Evolutionary conservation across 64 coral and sea anemone species (phyloP).

Genomic region (Astreopora myriophthalma): DNA sequence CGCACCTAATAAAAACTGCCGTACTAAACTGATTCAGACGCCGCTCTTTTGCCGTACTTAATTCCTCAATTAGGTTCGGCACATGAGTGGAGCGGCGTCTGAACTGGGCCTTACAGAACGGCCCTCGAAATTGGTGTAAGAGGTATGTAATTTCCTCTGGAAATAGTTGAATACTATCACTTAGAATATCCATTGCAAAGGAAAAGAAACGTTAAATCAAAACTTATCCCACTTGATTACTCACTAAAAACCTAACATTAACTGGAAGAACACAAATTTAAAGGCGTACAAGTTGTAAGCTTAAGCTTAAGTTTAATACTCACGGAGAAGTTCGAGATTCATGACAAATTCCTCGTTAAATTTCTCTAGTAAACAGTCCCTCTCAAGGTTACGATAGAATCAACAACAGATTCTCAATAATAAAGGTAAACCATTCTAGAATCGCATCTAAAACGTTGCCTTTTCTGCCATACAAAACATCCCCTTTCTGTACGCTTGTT

Average conservation of each 20-base stretch:
- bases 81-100: too few species aligned
- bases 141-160: not conserved
- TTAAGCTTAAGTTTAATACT: conserved; percentile 7
- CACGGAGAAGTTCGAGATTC: conserved; percentile 76
- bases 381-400: not conserved
- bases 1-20: too few species aligned
- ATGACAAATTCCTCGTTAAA: not conserved
- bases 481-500: not conserved
- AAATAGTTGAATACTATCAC: not conserved
- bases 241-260: not conserved
- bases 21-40: too few species aligned
- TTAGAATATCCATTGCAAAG: not conserved
- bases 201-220: not conserved
- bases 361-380: not conserved
- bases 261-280: not conserved
- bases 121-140: too few species aligned
- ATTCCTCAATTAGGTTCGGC: too few species aligned
- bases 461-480: not conserved
- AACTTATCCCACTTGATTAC: not conserved
- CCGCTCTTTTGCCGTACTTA: too few species aligned
- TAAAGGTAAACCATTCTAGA: not conserved
- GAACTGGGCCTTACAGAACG: too few species aligned
- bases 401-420: not conserved
- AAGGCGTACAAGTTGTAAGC: not conserved
- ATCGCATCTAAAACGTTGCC: not conserved